Base-by-base conservation (phyloP, 1,140 invertebrate species). In the Parasteatoda tepidariorum region DNA sequence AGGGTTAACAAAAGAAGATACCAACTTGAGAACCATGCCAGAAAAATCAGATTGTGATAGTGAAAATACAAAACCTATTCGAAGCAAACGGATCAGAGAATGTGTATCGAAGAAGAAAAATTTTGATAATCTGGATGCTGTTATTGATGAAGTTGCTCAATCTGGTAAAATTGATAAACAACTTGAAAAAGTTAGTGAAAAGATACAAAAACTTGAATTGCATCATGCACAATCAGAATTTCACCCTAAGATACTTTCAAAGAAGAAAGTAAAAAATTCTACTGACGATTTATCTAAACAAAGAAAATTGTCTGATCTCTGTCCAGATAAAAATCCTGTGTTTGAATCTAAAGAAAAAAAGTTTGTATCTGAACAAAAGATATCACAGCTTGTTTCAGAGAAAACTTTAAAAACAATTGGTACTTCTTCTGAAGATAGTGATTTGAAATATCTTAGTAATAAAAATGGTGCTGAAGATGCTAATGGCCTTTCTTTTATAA, bases 141-240 rank as follows among this genome's bases (percentile, higher is more conserved):
- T 81, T n/a, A 81, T 81, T 41, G 78, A 68, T 26, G 66, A 81
- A 81, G 66, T 81, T 70, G 78, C 38, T 11, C 54, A 70, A 59
- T 9, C n/a, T 7, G 48, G 75, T 13, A 22, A 57, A 67, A 31
- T 2, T 24, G 22, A n/a, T 4, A 66, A 33, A 33, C 22, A 11
- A 62, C 28, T 26, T 33, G 28, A 18, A 34, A 66, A 34, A 66
- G 13, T 31, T 6, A 30, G 38, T 18, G 18, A 48, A 48, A 48
- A 13, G 4, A 48, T 48, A 13, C 38, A 9, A 48, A 18, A 13
- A 48, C 38, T 4, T 9, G 24, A 59, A 59, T 48, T 48, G 7
- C 41, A 48, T 18, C 41, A 48, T 7, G 7, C 7, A 59, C 7
- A 59, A 59, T 9, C 1, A 59, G 2, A 7, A 59, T 15, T 26